Conservation (phyloP, 2,888 invertebrate species). For the Aleiodes alternator region DNA sequence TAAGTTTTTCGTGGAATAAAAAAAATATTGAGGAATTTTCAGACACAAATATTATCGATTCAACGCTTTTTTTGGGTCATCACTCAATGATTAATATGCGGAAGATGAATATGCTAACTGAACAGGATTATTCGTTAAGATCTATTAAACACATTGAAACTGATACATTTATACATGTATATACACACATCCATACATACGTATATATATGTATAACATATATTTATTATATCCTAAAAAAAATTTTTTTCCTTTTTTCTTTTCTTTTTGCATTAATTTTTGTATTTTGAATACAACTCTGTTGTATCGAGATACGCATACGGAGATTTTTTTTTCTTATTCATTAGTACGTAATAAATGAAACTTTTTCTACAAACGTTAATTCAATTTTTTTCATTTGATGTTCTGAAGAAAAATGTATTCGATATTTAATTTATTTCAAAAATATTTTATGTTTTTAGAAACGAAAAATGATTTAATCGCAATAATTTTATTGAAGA, state of each 20-base stretch:
- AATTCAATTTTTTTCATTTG: neutral
- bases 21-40: too few species aligned
- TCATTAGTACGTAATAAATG: slow-evolving; percentile 18
- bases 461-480: too few species aligned
- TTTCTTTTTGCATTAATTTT: slow-evolving; percentile 14
- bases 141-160: slow-evolving; percentile 53
- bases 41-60: too few species aligned
- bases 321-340: slow-evolving; percentile 8
- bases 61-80: too few species aligned
- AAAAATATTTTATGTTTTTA: neutral
- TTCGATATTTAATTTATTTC: neutral
- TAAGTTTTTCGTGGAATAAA: too few species aligned
- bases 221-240: slow-evolving; percentile 45
- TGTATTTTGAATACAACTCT: slow-evolving; percentile 11
- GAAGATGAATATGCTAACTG: neutral
- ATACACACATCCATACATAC: slow-evolving; percentile 59
- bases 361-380: neutral
- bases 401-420: neutral
- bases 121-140: slow-evolving; percentile 50
- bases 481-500: too few species aligned
- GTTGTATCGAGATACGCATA: slow-evolving; percentile 2
- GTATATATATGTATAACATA: slow-evolving; percentile 54
- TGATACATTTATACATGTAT: slow-evolving; percentile 63
- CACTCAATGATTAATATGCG: slow-evolving; percentile 29
- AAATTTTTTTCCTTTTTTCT: neutral